These are phyloP conservation scores for Ceratina japonica DNA, from an alignment of 1,140 invertebrate species.

Conservation along the genomic window DNA sequence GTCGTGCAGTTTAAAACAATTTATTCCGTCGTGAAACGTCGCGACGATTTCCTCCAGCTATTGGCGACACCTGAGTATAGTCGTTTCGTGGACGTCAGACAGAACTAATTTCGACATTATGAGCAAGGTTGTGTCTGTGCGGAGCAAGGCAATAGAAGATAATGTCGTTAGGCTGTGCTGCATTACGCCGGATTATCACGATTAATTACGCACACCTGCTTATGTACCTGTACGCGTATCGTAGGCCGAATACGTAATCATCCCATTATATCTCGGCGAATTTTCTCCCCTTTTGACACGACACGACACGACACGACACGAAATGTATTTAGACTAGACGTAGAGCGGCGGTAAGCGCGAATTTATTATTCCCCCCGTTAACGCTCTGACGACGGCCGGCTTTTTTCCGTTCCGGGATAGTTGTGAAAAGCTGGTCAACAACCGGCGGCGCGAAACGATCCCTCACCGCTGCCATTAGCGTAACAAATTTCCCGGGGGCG, in stretches of 20 bases:
- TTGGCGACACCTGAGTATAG: slow-evolving; percentile 49
- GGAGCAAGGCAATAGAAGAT: slow-evolving; percentile 53
- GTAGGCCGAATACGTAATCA: slow-evolving; percentile 56
- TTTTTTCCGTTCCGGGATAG: neutral
- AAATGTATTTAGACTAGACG: neutral
- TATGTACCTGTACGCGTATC: slow-evolving; percentile 24
- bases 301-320: neutral
- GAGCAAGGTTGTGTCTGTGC: slow-evolving; percentile 55
- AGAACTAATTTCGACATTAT: slow-evolving; percentile 63
- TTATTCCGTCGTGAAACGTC: slow-evolving; percentile 14
- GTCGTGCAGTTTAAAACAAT: neutral
- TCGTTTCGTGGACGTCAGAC: slow-evolving; percentile 46
- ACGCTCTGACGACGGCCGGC: neutral
- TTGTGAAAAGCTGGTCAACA: neutral
- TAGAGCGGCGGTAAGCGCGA: neutral
- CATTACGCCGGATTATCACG: slow-evolving; percentile 62
- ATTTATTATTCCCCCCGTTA: neutral
- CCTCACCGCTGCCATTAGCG: slow-evolving; percentile 16
- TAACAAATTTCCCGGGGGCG: slow-evolving; percentile 30
- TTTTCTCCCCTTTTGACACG: slow-evolving; percentile 2
- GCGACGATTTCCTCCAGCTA: slow-evolving; percentile 18
- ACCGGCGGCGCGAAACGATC: neutral
- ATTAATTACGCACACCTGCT: slow-evolving; percentile 60
- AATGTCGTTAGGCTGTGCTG: slow-evolving; percentile 61
- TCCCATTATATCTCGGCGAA: slow-evolving; percentile 26